Evolutionary conservation across 2,888 invertebrate species (phyloP), one percentile per base, ranked within the genome.

Genomic region (Drosophila rubida): DNA sequence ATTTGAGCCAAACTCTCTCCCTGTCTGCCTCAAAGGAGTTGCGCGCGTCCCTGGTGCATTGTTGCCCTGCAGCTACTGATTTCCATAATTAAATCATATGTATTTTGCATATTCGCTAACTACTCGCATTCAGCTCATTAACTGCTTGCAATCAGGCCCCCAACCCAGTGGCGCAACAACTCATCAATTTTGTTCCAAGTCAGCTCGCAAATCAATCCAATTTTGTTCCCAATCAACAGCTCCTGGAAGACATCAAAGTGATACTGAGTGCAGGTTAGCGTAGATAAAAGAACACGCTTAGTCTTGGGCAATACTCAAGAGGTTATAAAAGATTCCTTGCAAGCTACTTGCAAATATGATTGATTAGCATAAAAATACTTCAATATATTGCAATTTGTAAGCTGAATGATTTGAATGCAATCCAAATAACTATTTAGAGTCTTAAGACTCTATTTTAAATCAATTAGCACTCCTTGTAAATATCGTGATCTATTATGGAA

Each of bases 81-180:
- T 69, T 69, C 68, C 83, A 70, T 87, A 87, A 84, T 84, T 84
- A 87, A 84, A 84, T 84, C 87, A 85, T 87, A 84, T 76, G 59
- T 71, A 76, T 67, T 84, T 87, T 84, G 82, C 87, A 87, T 84
- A 85, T 77, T 41, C 67, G 54, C 49, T 72, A 84, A 80, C 70
- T 65, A 77, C 59, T 68, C 57, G 60, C 86, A 79, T 71, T 87
- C 77, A 69, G 75, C 85, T 84, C 86, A 87, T 84, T 85, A 84
- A 71, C 61, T 55, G 69, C 55, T 82, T 62, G 70, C 71, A 79
- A 77, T 87, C 83, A 82, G 65, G 72, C 60, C 58, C 60, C 58
- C 51, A 16, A 27, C 22, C 48, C 57, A 39, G n/a, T 46, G 65
- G 41, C 62, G 68, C 50, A 41, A 13, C 49, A 72, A 67, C 74